phyloP scores from a whole-genome alignment of 2,888 invertebrate genomes.

The Yponomeuta evonymella region DNA sequence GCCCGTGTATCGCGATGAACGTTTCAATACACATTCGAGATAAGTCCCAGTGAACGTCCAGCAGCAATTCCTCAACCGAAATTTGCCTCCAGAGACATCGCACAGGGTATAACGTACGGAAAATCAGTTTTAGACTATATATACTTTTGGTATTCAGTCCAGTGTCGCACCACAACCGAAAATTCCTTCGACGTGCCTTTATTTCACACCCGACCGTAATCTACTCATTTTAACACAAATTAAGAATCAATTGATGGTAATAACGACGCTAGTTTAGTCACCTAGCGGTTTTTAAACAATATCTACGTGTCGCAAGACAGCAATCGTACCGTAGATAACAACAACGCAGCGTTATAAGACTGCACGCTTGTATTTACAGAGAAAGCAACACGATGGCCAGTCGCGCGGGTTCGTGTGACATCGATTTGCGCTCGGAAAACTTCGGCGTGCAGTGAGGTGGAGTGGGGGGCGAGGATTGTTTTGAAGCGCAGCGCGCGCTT shows the following conservation, averaged over 20 bases:
- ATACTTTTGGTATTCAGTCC: slow-evolving; percentile 30
- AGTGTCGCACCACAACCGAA: slow-evolving; percentile 23
- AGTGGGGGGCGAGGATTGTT: slow-evolving; percentile 32
- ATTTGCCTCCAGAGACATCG: slow-evolving; percentile 62
- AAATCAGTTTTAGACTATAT: slow-evolving; percentile 50
- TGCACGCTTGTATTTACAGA: not conserved
- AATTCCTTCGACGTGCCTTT: slow-evolving; percentile 32
- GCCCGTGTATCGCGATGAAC: slow-evolving; percentile 75
- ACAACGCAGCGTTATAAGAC: slow-evolving; percentile 24
- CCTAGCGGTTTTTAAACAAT: not conserved
- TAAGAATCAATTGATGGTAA: slow-evolving; percentile 5
- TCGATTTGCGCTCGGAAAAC: slow-evolving; percentile 59
- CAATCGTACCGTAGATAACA: slow-evolving; percentile 23
- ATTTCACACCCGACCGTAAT: slow-evolving; percentile 70
- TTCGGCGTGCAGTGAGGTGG: slow-evolving; percentile 78
- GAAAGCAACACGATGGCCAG: slow-evolving; percentile 54
- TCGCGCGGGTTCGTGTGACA: slow-evolving; percentile 53
- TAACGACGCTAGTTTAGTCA: slow-evolving; percentile 5
- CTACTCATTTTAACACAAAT: slow-evolving; percentile 53
- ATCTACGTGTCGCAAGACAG: slow-evolving; percentile 5
- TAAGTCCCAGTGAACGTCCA: slow-evolving; percentile 59
- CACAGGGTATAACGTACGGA: slow-evolving; percentile 54
- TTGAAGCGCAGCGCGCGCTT: not conserved
- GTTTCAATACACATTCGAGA: slow-evolving; percentile 76
- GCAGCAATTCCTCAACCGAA: slow-evolving; percentile 60